Evolutionary conservation across 2,797 vertebrate genomes (phyloP).

Genomic region (Adelosebastes latens): DNA sequence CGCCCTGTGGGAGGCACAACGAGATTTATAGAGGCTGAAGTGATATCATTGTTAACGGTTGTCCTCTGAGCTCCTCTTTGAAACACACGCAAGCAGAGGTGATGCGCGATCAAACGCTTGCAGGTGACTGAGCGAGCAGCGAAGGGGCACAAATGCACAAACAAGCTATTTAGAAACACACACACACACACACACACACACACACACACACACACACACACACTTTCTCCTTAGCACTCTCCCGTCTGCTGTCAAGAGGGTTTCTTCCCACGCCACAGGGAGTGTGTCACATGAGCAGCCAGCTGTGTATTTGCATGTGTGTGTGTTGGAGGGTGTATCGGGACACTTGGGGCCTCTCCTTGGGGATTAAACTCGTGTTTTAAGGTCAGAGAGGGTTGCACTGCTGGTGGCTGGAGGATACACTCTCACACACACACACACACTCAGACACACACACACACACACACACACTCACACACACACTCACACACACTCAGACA

Average conservation of each 20-base stretch:
- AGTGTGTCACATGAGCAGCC: conserved; percentile 55
- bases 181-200: background rate
- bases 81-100: conserved; percentile 22
- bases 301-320: conserved; percentile 40
- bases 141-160: conserved; percentile 16
- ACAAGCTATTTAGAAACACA: background rate
- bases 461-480: background rate
- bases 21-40: conserved; percentile 62
- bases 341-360: conserved; percentile 31
- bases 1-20: conserved; percentile 65
- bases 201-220: conserved; percentile 5
- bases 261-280: conserved; percentile 62
- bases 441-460: conserved; percentile 7
- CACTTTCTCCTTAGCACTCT: background rate
- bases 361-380: conserved; percentile 54
- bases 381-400: conserved; percentile 39
- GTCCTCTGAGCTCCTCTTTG: conserved; percentile 49
- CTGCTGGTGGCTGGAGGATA: conserved; percentile 17
- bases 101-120: conserved; percentile 25
- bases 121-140: conserved; percentile 43
- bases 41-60: conserved; percentile 73
- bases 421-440: conserved; percentile 1
- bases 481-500: background rate
- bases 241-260: conserved; percentile 34
- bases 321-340: conserved; percentile 6